Evolutionary conservation across 2,888 invertebrate species (phyloP).

Genomic region (Dryobotodes eremita): DNA sequence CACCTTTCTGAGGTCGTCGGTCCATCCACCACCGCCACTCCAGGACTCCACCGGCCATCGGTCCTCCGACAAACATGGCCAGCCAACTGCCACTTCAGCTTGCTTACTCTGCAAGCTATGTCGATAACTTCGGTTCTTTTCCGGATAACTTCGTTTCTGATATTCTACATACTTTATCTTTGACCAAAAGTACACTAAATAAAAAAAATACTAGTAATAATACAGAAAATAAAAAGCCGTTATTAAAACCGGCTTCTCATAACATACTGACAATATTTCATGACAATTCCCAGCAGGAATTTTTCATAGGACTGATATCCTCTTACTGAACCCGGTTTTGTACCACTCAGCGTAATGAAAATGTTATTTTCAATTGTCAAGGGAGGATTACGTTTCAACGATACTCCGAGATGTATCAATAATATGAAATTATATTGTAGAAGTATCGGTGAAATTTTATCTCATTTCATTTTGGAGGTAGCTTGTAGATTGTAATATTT

Average conservation of each 20-base stretch:
- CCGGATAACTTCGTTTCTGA: no score
- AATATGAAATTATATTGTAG: slow-evolving; percentile 66
- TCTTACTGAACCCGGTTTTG: slow-evolving; percentile 70
- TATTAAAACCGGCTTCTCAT: slow-evolving; percentile 67
- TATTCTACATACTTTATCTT: neutral
- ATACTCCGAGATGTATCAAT: slow-evolving; percentile 65
- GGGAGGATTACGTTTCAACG: slow-evolving; percentile 74
- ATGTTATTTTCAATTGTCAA: slow-evolving; percentile 75
- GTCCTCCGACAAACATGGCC: no score
- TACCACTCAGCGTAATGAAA: slow-evolving; percentile 79
- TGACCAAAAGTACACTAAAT: neutral
- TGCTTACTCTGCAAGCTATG: no score
- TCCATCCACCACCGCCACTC: no score
- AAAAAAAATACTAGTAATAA: slow-evolving; percentile 11
- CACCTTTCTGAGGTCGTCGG: no score
- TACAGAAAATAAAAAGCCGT: slow-evolving; percentile 9
- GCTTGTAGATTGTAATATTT: neutral
- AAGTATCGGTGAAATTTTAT: slow-evolving; percentile 60
- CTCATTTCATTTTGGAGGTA: slow-evolving; percentile 32
- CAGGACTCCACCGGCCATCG: no score
- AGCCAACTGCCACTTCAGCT: no score
- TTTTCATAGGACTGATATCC: slow-evolving; percentile 62
- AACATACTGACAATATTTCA: slow-evolving; percentile 69
- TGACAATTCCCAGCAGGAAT: slow-evolving; percentile 64
- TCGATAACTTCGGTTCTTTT: no score